Conservation (phyloP, 2,113 vertebrate genomes). For the Triplophysa siluroides region DNA sequence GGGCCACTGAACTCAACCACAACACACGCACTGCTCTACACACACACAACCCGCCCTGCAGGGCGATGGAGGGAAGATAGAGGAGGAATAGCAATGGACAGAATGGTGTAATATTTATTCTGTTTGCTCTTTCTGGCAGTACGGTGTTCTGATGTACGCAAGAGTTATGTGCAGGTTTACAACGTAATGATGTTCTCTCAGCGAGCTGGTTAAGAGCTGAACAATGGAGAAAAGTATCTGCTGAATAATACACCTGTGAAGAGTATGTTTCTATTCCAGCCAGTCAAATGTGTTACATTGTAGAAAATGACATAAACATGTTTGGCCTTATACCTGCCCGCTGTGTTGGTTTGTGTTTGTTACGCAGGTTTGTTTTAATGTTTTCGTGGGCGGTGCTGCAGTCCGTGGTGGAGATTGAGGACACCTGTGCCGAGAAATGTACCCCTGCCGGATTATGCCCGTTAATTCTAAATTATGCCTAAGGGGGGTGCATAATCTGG, state of each 20-base stretch:
- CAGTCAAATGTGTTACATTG: neutral
- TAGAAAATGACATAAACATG: no score
- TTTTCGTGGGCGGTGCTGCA: no score
- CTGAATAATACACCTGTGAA: conserved; percentile 13
- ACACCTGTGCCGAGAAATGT: no score
- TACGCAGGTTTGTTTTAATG: no score
- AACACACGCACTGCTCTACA: neutral
- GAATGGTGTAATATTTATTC: conserved; percentile 36
- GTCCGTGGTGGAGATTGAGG: no score
- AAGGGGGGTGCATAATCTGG: no score
- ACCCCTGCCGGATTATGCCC: no score
- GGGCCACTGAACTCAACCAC: conserved; percentile 4
- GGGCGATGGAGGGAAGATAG: conserved; percentile 35
- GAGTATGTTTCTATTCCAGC: conserved; percentile 3
- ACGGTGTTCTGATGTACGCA: neutral
- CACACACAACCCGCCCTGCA: conserved; percentile 1
- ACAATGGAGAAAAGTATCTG: neutral
- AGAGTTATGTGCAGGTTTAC: neutral
- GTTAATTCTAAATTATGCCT: no score
- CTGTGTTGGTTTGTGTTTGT: no score
- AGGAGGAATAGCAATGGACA: conserved; percentile 20
- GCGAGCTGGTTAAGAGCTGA: conserved; percentile 9
- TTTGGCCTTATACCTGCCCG: no score
- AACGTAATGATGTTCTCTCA: neutral
- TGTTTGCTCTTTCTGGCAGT: conserved; percentile 1